Evolutionary conservation across 2,113 vertebrate species (phyloP).

Genomic region (Dipodomys stephensi): DNA sequence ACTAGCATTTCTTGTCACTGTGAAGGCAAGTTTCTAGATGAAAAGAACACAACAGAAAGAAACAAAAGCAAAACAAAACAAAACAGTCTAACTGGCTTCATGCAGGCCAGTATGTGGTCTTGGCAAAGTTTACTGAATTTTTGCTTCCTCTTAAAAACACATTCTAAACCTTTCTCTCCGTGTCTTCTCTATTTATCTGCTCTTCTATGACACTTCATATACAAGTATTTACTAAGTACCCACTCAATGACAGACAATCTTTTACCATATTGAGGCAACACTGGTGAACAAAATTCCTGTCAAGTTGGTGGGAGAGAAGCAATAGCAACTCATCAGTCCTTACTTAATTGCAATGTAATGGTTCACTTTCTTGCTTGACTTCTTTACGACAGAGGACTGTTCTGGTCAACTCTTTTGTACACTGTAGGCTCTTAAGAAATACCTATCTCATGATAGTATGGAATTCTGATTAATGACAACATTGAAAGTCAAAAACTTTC

Average conservation of each 20-base stretch:
- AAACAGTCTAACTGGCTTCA: neutral
- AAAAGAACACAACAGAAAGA: neutral
- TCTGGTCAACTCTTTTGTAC: neutral
- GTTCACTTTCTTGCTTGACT: neutral
- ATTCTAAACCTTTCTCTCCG: neutral
- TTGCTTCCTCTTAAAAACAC: neutral
- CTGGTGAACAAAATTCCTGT: neutral
- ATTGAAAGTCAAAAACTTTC: constrained; percentile 45
- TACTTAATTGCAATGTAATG: neutral
- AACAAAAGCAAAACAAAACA: neutral
- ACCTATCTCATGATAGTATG: constrained; percentile 6
- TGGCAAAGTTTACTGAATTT: neutral
- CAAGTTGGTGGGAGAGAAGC: neutral
- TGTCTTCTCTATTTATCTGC: neutral
- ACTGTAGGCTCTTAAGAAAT: neutral
- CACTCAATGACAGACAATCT: neutral
- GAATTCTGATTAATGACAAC: constrained; percentile 1
- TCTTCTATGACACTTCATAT: neutral
- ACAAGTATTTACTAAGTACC: neutral
- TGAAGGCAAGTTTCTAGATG: neutral
- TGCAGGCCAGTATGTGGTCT: neutral
- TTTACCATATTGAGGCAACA: neutral
- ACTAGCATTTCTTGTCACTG: neutral
- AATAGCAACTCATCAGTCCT: neutral
- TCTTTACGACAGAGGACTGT: neutral